Evolutionary conservation across 2,113 vertebrate species (phyloP).

Genomic region (Equus przewalskii): DNA sequence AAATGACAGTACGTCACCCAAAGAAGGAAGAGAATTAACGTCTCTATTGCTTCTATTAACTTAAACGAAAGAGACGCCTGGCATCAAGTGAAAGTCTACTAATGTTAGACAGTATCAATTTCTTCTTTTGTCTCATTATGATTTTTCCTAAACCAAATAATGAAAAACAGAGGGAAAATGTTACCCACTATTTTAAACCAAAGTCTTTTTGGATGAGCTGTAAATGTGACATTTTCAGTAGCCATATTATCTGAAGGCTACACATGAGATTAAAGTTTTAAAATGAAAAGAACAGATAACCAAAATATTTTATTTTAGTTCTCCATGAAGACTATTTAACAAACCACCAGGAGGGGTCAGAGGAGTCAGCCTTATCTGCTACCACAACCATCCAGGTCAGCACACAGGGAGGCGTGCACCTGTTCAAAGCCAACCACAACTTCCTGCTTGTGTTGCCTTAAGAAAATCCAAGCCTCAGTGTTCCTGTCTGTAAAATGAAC

Average conservation of each 20-base stretch:
- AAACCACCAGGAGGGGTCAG: background rate
- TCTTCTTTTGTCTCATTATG: constrained; percentile 43
- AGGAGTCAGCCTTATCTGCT: background rate
- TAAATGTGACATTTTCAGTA: background rate
- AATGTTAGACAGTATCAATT: background rate
- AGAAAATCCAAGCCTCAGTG: background rate
- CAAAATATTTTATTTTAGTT: background rate
- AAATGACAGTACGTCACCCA: background rate
- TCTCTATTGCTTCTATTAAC: background rate
- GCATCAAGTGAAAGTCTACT: background rate
- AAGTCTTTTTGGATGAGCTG: background rate
- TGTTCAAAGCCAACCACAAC: background rate
- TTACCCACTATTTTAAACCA: constrained; percentile 15
- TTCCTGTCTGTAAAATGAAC: background rate
- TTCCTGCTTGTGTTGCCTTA: rapidly evolving
- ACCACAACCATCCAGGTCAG: background rate
- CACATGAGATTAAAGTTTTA: background rate
- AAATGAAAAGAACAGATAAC: background rate
- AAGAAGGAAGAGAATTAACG: constrained; percentile 23
- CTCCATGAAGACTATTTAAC: background rate
- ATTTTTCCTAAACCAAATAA: constrained; percentile 44
- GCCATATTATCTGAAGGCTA: background rate
- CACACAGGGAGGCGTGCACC: too few species aligned
- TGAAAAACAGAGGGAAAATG: background rate
- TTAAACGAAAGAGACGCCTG: background rate